phyloP scores from a whole-genome alignment of 2,797 vertebrate genomes.

The Okamejei kenojei region DNA sequence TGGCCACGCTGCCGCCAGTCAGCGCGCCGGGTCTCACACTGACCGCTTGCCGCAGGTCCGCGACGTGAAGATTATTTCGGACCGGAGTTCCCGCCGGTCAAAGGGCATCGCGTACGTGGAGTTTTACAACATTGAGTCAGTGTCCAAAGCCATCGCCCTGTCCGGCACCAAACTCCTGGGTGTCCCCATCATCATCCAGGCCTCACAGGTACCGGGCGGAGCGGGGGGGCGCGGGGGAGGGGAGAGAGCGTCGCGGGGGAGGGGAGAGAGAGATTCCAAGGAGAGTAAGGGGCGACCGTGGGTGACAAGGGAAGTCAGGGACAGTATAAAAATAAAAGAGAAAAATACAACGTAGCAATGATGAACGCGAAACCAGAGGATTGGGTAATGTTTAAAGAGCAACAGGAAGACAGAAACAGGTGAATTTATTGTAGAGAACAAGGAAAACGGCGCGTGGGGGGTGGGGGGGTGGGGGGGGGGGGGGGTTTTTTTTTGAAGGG shows the following conservation, averaged over 20 bases:
- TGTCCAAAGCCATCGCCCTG: conserved; percentile 52
- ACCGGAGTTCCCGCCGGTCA: conserved; percentile 52
- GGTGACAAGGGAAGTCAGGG: not conserved
- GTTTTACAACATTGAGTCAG: conserved; percentile 54
- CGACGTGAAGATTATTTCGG: conserved; percentile 55
- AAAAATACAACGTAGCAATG: too few species aligned
- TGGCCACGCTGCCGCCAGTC: too few species aligned
- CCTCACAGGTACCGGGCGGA: conserved; percentile 48
- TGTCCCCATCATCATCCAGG: conserved; percentile 53
- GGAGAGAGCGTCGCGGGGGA: not conserved
- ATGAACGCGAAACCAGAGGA: not conserved
- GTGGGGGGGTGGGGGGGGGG: not conserved
- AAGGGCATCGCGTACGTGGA: conserved; percentile 56
- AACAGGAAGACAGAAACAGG: not conserved
- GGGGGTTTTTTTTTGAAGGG: not conserved
- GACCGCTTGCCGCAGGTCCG: conserved; percentile 46
- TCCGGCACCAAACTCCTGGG: conserved; percentile 52
- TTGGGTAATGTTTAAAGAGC: not conserved
- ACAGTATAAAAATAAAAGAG: not conserved
- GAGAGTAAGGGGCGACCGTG: not conserved
- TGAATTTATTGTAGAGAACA: too few species aligned
- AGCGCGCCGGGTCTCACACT: too few species aligned
- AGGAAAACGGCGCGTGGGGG: not conserved
- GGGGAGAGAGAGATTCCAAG: too few species aligned
- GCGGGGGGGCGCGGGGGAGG: not conserved